phyloP scores from a whole-genome alignment of 2,797 vertebrate species.

The Danio aesculapii region DNA sequence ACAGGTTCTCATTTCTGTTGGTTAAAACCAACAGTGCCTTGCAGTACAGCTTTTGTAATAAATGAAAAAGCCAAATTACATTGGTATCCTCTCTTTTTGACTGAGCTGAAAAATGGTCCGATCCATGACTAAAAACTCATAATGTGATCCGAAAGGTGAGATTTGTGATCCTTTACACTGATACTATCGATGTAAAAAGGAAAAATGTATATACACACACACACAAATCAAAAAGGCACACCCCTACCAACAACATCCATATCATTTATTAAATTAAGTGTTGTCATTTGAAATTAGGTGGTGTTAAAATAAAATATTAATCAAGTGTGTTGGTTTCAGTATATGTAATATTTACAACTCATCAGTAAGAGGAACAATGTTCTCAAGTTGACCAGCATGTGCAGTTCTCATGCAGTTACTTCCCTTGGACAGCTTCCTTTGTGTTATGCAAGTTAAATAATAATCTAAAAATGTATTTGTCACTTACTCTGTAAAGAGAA shows the following conservation, averaged over 20 bases:
- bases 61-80: no score
- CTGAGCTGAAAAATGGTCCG: no score
- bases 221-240: not conserved
- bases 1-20: no score
- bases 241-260: not conserved
- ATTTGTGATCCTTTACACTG: no score
- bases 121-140: no score
- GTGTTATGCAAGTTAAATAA: not conserved
- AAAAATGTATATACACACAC: not conserved
- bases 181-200: not conserved
- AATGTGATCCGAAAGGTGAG: no score
- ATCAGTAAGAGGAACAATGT: not conserved
- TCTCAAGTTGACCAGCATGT: not conserved
- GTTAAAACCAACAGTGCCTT: no score
- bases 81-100: no score
- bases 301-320: not conserved
- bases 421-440: constrained; percentile 1
- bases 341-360: not conserved
- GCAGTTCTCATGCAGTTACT: not conserved
- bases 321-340: not conserved
- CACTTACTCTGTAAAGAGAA: not conserved
- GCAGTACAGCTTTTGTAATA: no score
- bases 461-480: not conserved
- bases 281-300: not conserved
- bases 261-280: not conserved